A percentile compares a stretch with the other conserved stretches of the same genome.
phyloP scores from a whole-genome alignment of 2,888 invertebrate genomes.

The Chorisops tibialis region DNA sequence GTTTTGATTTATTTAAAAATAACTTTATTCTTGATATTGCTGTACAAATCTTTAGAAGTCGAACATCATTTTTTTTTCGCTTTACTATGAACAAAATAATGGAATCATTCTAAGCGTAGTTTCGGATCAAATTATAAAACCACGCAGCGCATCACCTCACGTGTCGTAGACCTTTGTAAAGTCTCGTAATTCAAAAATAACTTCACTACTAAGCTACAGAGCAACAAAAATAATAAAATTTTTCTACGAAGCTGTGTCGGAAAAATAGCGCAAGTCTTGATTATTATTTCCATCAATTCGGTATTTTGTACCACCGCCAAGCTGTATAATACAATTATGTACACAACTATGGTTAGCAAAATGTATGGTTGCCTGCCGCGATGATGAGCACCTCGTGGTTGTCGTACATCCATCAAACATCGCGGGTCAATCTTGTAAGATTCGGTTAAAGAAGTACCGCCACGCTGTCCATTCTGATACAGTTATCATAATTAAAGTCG shows the following conservation, averaged over 20 bases:
- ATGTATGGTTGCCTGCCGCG: conserved; percentile 1
- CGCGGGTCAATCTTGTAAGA: neutral
- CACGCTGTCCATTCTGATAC: conserved; percentile 6
- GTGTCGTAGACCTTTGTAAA: conserved; percentile 6
- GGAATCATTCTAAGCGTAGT: neutral
- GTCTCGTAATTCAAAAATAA: neutral
- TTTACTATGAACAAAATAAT: neutral
- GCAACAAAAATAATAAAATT: neutral
- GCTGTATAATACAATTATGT: too few relatives aligned
- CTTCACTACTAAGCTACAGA: too few relatives aligned
- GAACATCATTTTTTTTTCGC: too few relatives aligned
- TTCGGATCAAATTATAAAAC: neutral
- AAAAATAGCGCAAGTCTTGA: neutral
- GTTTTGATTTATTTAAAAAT: too few relatives aligned
- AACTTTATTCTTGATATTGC: too few relatives aligned
- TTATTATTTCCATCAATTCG: conserved; percentile 7
- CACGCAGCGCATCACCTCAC: conserved; percentile 13
- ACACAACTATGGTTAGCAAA: neutral
- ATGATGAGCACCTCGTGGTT: neutral
- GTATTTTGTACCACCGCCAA: neutral
- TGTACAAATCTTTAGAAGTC: too few relatives aligned
- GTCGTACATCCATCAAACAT: neutral
- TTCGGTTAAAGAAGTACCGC: neutral
- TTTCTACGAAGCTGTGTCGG: neutral
- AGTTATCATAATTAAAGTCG: conserved; percentile 22